A percentile compares a stretch with the other conserved stretches of the same genome.
Evolutionary conservation across 2,113 vertebrate species (phyloP).

Genomic region (Elephas maximus): DNA sequence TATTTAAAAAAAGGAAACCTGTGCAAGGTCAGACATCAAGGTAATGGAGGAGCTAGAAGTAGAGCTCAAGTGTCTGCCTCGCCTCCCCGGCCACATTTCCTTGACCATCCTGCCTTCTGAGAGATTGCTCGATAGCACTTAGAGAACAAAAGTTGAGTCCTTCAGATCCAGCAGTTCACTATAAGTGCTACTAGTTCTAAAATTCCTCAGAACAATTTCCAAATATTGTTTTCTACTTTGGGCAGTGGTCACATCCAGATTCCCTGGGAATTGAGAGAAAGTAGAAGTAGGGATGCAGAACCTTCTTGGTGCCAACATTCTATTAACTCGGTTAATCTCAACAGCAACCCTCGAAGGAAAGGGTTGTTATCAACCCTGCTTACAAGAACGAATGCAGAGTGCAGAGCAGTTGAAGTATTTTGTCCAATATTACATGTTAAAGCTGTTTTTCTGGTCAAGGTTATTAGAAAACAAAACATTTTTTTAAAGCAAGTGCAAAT

Average conservation of each 20-base stretch:
- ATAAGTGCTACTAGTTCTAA: not conserved
- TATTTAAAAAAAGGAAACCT: not conserved
- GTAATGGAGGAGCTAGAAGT: not conserved
- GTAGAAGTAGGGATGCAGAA: rapidly evolving
- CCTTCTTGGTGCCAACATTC: rapidly evolving
- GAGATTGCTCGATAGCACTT: rapidly evolving
- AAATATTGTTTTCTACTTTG: not conserved
- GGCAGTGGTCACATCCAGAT: not conserved
- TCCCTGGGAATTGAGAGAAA: not conserved
- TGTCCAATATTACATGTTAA: not conserved
- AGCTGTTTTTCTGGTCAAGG: not conserved
- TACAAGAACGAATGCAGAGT: not conserved
- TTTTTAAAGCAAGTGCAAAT: not conserved
- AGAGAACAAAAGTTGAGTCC: not conserved
- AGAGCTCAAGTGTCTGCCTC: not conserved
- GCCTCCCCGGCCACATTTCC: too few species aligned
- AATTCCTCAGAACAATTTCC: not conserved
- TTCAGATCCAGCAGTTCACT: not conserved
- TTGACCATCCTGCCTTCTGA: not conserved
- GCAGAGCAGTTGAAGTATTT: not conserved
- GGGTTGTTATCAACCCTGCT: rapidly evolving
- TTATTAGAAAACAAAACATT: not conserved
- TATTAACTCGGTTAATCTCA: rapidly evolving
- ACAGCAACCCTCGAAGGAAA: rapidly evolving
- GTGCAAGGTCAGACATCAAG: conserved; percentile 60